Evolutionary conservation across 92 coral and sea anemone species (phyloP).

Genomic region (Diadumene lineata): DNA sequence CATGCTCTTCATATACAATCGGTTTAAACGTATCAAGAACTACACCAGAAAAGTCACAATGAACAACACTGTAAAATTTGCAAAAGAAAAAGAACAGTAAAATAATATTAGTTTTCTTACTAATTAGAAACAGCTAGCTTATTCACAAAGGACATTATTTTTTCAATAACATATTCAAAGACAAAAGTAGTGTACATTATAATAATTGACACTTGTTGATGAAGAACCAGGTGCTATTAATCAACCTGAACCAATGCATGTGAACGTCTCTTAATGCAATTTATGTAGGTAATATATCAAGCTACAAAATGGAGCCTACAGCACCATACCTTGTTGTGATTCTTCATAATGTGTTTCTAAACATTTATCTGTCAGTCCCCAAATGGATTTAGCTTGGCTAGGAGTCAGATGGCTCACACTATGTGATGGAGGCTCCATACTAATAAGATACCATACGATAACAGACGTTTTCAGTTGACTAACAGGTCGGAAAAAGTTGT

Average conservation of each 20-base stretch:
- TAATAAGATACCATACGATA: conserved; percentile 96
- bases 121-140: no score
- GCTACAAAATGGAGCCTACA: not conserved
- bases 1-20: no score
- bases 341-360: conserved; percentile 88
- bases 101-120: no score
- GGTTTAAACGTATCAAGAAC: no score
- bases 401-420: conserved; percentile 98
- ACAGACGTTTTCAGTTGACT: conserved; percentile 99
- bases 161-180: not conserved
- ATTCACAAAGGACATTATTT: not conserved
- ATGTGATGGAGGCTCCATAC: conserved; percentile 89
- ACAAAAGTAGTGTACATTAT: not conserved
- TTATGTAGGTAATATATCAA: not conserved
- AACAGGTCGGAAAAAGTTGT: conserved; percentile 98
- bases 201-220: not conserved
- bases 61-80: no score
- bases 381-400: conserved; percentile 98
- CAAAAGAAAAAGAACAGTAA: no score
- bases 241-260: not conserved
- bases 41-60: no score
- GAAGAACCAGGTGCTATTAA: not conserved
- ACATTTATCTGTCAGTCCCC: conserved; percentile 98
- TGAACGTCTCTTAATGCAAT: not conserved
- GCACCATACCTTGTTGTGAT: conserved; percentile 68